phyloP scores from a whole-genome alignment of 2,888 invertebrate species.

The Lymantria dispar region DNA sequence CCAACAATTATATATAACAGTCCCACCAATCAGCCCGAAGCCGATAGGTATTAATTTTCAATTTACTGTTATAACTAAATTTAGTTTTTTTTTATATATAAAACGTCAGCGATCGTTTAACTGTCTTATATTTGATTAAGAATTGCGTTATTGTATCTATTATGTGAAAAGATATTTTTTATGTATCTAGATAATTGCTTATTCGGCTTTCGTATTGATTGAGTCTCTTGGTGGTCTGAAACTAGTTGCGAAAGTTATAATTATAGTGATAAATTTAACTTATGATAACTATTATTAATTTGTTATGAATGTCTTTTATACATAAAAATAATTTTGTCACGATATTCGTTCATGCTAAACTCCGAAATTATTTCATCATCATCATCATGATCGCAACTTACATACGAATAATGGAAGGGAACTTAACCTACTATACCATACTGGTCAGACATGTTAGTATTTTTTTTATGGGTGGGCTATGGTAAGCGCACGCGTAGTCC shows the following conservation, averaged over 20 bases:
- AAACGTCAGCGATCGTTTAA: constrained; percentile 8
- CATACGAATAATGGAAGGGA: too few relatives aligned
- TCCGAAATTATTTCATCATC: too few relatives aligned
- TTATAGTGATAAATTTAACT: constrained; percentile 1
- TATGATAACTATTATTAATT: not conserved
- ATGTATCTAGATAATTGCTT: constrained; percentile 23
- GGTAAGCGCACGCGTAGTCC: too few relatives aligned
- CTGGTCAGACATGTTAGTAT: too few relatives aligned
- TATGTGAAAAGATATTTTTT: constrained; percentile 9
- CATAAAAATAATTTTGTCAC: too few relatives aligned
- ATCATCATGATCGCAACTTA: too few relatives aligned
- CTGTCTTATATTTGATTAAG: constrained; percentile 20
- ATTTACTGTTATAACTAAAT: too few relatives aligned
- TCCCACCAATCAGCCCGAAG: too few relatives aligned
- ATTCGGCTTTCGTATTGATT: constrained; percentile 17
- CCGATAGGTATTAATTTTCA: not conserved
- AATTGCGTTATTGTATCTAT: constrained; percentile 15
- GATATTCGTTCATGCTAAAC: too few relatives aligned
- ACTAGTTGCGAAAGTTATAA: constrained; percentile 13
- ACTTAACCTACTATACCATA: too few relatives aligned
- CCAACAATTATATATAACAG: too few relatives aligned
- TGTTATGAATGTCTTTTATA: not conserved
- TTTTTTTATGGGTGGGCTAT: too few relatives aligned
- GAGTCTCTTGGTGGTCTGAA: constrained; percentile 21
- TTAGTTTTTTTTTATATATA: constrained; percentile 2